Evolutionary conservation across 1,140 invertebrate species (phyloP).

Genomic region (Subanguina moxae): DNA sequence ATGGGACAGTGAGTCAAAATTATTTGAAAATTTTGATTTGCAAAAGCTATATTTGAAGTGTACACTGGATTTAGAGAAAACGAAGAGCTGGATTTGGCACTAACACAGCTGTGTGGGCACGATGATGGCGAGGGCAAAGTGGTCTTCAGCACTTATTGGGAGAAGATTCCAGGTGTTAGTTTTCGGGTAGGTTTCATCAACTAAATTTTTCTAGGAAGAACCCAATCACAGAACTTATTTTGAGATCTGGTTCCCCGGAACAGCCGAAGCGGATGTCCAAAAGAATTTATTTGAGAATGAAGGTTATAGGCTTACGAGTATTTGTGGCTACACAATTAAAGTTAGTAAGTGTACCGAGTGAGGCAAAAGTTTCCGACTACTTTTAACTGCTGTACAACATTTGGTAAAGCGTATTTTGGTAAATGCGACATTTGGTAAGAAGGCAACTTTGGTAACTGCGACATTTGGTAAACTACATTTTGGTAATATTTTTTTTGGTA

Average conservation of each 20-base stretch:
- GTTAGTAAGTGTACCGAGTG: background rate
- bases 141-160: slow-evolving; percentile 56
- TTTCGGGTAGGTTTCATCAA: slow-evolving; percentile 31
- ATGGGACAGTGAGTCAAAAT: slow-evolving; percentile 30
- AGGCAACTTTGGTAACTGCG: no score
- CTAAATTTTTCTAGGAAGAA: background rate
- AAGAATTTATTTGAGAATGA: slow-evolving; percentile 49
- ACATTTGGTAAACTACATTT: no score
- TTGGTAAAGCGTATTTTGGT: no score
- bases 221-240: background rate
- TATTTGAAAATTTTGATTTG: slow-evolving; percentile 1
- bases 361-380: no score
- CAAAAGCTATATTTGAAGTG: slow-evolving; percentile 14
- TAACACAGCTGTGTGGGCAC: slow-evolving; percentile 58
- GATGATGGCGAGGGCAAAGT: slow-evolving; percentile 49
- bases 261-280: slow-evolving; percentile 50
- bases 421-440: no score
- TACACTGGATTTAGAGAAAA: slow-evolving; percentile 48
- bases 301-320: slow-evolving; percentile 46
- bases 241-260: slow-evolving; percentile 58
- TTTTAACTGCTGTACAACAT: no score
- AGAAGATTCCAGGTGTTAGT: slow-evolving; percentile 46
- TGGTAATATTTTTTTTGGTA: no score
- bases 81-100: slow-evolving; percentile 50
- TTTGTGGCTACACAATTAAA: slow-evolving; percentile 51